phyloP scores from a whole-genome alignment of 2,113 vertebrate species.

The Grus americana region DNA sequence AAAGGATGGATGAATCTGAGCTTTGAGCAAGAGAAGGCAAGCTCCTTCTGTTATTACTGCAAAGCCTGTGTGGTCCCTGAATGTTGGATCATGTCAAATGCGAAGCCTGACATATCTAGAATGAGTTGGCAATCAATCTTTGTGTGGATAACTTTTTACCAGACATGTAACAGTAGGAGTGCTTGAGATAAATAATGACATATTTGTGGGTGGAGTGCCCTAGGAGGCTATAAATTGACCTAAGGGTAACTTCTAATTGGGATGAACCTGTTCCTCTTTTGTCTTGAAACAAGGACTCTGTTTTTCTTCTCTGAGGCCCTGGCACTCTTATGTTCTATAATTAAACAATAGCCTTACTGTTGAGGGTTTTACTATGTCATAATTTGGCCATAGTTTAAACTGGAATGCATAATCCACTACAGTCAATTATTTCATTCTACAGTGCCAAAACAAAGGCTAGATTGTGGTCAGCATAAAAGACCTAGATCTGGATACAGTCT shows the following conservation, averaged over 20 bases:
- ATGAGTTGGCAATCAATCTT: not conserved
- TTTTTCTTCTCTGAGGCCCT: not conserved
- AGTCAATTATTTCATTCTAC: conserved; percentile 11
- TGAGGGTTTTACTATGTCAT: conserved; percentile 7
- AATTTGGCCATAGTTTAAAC: conserved; percentile 6
- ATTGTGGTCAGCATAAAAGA: not conserved
- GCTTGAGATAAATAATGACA: not conserved
- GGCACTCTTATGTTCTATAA: not conserved
- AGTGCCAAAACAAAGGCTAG: conserved; percentile 34
- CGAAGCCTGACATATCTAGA: not conserved
- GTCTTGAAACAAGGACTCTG: not conserved
- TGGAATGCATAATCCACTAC: conserved; percentile 1
- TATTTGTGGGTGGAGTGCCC: not conserved
- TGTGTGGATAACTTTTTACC: not conserved
- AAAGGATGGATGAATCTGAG: not conserved
- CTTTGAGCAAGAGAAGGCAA: not conserved
- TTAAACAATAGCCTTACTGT: conserved; percentile 53
- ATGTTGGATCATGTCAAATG: not conserved
- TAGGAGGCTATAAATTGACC: not conserved
- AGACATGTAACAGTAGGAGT: not conserved
- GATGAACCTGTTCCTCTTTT: conserved; percentile 1
- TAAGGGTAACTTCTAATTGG: not conserved
- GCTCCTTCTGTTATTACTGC: not conserved
- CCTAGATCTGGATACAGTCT: not conserved
- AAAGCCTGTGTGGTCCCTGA: not conserved